Base-by-base conservation (phyloP, 2,797 vertebrate species). In the Merluccius polli region DNA sequence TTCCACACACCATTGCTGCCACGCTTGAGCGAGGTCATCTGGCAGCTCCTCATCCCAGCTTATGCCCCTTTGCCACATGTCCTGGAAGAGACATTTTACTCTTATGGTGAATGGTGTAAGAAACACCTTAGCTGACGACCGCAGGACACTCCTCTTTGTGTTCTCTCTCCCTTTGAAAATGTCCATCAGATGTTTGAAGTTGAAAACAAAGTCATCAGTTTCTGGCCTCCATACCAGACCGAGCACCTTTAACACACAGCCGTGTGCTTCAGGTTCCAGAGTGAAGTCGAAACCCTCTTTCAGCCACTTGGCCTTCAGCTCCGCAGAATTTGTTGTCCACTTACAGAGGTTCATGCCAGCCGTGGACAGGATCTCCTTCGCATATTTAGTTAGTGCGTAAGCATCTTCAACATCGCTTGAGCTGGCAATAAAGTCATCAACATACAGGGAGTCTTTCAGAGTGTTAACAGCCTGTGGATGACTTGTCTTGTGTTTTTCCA, bases 141-240 rank as follows among this genome's bases (percentile, higher is more conserved):
- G n/a, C n/a, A n/a, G n/a, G n/a, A n/a, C n/a, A n/a, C 65, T 74
- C 41, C 36, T 74, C 67, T 74, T 78, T 72, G 73, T 75, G 41
- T 75, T 75, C 18, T 75, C n/a, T 4, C 18, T 76, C 21, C 48
- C 70, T 27, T 33, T 73, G 15, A 81, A 30, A 33, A 76, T 76
- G 68, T 30, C 29, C 48, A 76, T 35, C 2, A 81, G 30, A 0
- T 41, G 33, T 7, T 72, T 59, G 12, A 72, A 71, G 10, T 79
- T n/a, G 63, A 77, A 79, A 1, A 63, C 73, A 75, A 82, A 79
- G 33, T 82, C 72, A 69, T 77, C 75, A 11, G 69, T 72, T 33
- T 74, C 72, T 33, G 75, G 74, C 52, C 70, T 79, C 78, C 75
- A 79, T n/a, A 79, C 72, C 15, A 79, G 67, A 12, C 81, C 81